A percentile compares a stretch with the other conserved stretches of the same genome.
Conservation (phyloP, 2,113 vertebrate species). For the Chiloscyllium plagiosum region DNA sequence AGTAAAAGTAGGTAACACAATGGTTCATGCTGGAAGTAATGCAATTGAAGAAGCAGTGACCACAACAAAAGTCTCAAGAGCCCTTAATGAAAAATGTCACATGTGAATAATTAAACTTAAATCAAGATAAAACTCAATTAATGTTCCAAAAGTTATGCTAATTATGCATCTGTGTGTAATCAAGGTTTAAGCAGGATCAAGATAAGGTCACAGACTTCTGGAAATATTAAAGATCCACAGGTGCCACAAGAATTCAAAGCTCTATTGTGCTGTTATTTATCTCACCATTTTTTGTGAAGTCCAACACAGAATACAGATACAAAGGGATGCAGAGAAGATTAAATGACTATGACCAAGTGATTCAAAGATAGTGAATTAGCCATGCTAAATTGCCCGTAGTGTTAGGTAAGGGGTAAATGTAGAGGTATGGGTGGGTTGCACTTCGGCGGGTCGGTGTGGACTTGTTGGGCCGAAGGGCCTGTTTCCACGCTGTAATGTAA, state of each 20-base stretch:
- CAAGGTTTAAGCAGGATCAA: neutral
- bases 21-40: neutral
- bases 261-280: neutral
- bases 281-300: neutral
- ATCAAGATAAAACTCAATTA: neutral
- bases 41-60: neutral
- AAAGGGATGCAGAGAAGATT: neutral
- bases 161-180: neutral
- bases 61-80: neutral
- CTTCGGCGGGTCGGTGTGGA: too few relatives aligned
- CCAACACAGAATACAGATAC: neutral
- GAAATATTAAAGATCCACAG: neutral
- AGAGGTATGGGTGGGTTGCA: too few relatives aligned
- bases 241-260: neutral
- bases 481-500: too few relatives aligned
- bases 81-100: neutral
- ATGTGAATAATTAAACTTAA: neutral
- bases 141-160: neutral
- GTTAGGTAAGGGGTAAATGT: too few relatives aligned
- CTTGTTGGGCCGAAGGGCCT: too few relatives aligned
- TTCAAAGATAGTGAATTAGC: too few relatives aligned
- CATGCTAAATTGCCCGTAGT: too few relatives aligned
- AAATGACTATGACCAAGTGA: neutral
- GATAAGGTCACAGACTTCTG: neutral
- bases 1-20: neutral